Conservation (phyloP, 2,113 vertebrate species). For the Dromaius novaehollandiae region DNA sequence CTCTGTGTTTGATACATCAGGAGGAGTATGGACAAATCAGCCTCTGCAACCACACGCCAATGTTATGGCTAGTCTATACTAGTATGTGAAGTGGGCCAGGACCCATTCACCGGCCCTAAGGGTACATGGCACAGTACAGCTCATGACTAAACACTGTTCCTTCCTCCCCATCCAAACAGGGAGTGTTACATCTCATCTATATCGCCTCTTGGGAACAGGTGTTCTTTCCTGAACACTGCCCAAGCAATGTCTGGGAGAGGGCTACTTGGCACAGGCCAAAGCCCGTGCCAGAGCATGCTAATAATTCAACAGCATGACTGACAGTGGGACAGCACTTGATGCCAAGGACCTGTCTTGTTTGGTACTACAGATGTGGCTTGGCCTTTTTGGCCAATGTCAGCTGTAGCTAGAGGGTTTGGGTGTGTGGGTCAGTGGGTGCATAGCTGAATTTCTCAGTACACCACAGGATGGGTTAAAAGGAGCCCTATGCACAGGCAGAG, state of each 20-base stretch:
- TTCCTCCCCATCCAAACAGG: background rate
- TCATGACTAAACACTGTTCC: background rate
- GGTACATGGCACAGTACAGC: background rate
- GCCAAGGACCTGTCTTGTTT: background rate
- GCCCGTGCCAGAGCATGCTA: background rate
- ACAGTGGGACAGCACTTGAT: background rate
- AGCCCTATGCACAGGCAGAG: background rate
- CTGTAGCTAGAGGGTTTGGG: background rate
- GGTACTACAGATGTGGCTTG: background rate
- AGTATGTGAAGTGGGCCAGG: background rate
- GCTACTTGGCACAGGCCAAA: background rate
- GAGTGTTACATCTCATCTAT: background rate
- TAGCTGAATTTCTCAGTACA: background rate
- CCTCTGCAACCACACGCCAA: accelerated
- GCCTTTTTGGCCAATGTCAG: background rate
- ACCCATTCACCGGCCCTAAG: background rate
- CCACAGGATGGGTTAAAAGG: background rate
- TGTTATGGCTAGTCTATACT: background rate
- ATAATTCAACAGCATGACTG: background rate
- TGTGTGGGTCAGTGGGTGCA: background rate
- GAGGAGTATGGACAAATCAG: accelerated
- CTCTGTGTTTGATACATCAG: background rate
- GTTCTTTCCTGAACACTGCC: background rate
- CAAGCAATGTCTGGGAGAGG: background rate
- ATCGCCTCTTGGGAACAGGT: background rate